These are phyloP conservation scores for Lithophane semibrunnea DNA, from an alignment of 2,888 invertebrate genomes.

Conservation along the genomic window DNA sequence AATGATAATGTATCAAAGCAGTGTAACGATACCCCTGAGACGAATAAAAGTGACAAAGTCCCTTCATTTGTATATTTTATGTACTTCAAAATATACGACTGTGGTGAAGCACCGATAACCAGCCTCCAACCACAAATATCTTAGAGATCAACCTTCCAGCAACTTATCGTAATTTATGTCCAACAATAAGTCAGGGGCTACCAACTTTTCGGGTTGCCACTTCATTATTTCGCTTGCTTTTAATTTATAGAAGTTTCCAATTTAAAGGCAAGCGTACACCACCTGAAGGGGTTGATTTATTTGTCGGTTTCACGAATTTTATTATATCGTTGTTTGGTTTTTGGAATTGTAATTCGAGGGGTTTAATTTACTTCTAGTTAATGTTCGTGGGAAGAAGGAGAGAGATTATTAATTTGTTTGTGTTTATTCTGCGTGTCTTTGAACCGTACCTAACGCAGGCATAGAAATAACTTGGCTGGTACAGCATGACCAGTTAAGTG, in stretches of 20 bases:
- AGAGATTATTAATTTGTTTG: slow-evolving; percentile 24
- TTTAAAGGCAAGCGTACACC: slow-evolving; percentile 72
- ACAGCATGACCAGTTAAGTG: too few relatives aligned
- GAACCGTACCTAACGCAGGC: not conserved
- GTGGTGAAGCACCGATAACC: slow-evolving; percentile 6
- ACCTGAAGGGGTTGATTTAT: slow-evolving; percentile 80
- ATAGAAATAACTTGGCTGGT: not conserved
- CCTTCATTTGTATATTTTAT: slow-evolving; percentile 19
- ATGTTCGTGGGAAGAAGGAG: slow-evolving; percentile 24
- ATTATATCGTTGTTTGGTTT: slow-evolving; percentile 61
- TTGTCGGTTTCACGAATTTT: slow-evolving; percentile 54
- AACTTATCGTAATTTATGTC: slow-evolving; percentile 87
- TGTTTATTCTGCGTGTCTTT: not conserved
- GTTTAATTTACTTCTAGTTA: slow-evolving; percentile 38
- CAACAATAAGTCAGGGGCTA: slow-evolving; percentile 85
- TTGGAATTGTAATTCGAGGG: slow-evolving; percentile 44
- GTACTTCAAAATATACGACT: slow-evolving; percentile 7
- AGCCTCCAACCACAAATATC: slow-evolving; percentile 47
- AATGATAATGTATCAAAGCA: not conserved
- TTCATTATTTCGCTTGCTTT: slow-evolving; percentile 87
- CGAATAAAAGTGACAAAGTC: not conserved
- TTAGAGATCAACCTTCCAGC: slow-evolving; percentile 67
- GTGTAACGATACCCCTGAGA: not conserved
- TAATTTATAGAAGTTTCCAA: slow-evolving; percentile 87
- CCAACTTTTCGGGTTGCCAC: slow-evolving; percentile 81